Base-by-base conservation (phyloP, 2,888 invertebrate species). In the Lasioglossum leucozonium region DNA sequence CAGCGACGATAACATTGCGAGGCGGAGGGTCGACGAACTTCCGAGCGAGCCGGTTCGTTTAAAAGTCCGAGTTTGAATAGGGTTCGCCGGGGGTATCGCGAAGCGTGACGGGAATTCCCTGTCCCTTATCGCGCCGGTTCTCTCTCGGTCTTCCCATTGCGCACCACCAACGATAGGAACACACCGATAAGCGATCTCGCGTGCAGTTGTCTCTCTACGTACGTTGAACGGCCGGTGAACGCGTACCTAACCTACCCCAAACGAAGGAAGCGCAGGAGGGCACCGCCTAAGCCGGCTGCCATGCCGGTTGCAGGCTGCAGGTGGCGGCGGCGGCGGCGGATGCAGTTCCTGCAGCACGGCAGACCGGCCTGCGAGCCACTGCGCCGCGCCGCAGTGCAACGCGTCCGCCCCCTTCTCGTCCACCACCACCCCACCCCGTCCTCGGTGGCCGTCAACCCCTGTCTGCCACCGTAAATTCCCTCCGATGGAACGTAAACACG, bases 181-280 rank as follows among this genome's bases (percentile, higher is more conserved):
- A 8, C 22, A 8, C 8, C 51, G 55, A 86, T 85, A 87, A n/a
- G 82, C 84, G 51, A 85, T 82, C 84, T 88, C 85, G 86, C 86
- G 86, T 86, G 89, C 84, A 18, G 37, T 75, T 44, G 76, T 62
- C 71, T 62, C 71, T 44, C 62, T 42, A 72, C 2, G 30, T 10
- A 67, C 67, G 37, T 10, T n/a, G n/a, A n/a, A n/a, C n/a, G 34
- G 30, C 30, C 18, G 16, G 30, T 18, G 8, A 62, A 34, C 62
- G 30, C 18, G 18, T 71, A 86, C 88, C 88, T 89, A 91, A 90
- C 89, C 91, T 88, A 86, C 84, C 89, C 84, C 90, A 82, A 88
- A 87, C 67, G 67, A 10, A 11, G 10, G 37, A 4, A 22, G 1
- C 72, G 79, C 79, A 72, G 71, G 86, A 72, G 71, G 86, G 80